A percentile compares a stretch with the other conserved stretches of the same genome.
These are phyloP conservation scores for Chaetogeoica ovagalla DNA, from an alignment of 2,888 invertebrate genomes.

Conservation along the genomic window DNA sequence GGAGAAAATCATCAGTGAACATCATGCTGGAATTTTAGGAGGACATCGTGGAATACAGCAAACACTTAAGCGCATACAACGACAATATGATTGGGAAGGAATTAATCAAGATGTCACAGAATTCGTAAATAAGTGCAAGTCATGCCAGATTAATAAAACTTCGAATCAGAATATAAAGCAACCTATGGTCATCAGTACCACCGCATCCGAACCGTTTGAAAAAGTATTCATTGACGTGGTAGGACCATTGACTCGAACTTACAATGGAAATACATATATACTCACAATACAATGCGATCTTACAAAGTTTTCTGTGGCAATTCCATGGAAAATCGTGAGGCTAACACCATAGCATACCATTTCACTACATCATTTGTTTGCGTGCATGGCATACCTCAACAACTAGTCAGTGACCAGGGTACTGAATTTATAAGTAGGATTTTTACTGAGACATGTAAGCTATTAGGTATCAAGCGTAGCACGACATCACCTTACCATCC, in stretches of 20 bases:
- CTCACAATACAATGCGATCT: conserved; percentile 5
- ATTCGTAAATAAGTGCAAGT: not conserved
- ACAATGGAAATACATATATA: conserved; percentile 4
- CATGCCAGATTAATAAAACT: not conserved
- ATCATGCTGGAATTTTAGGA: not conserved
- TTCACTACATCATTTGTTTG: not conserved
- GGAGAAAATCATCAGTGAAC: not conserved
- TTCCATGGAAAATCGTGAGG: not conserved
- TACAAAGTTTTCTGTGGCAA: conserved; percentile 16
- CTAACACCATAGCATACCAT: not conserved
- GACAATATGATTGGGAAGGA: not conserved
- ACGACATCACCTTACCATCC: too few relatives aligned
- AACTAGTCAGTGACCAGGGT: too few relatives aligned
- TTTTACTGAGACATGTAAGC: too few relatives aligned
- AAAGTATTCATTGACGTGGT: too few relatives aligned
- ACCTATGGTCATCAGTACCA: not conserved
- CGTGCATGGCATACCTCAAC: not conserved
- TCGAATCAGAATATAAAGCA: not conserved
- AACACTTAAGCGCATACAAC: not conserved
- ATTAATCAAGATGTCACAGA: not conserved
- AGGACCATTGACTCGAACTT: too few relatives aligned
- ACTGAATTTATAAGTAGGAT: too few relatives aligned
- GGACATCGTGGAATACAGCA: not conserved
- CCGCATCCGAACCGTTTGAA: not conserved
- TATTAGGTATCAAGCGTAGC: too few relatives aligned